Evolutionary conservation across 1,140 invertebrate genomes (phyloP).

Genomic region (Drosophila varians): DNA sequence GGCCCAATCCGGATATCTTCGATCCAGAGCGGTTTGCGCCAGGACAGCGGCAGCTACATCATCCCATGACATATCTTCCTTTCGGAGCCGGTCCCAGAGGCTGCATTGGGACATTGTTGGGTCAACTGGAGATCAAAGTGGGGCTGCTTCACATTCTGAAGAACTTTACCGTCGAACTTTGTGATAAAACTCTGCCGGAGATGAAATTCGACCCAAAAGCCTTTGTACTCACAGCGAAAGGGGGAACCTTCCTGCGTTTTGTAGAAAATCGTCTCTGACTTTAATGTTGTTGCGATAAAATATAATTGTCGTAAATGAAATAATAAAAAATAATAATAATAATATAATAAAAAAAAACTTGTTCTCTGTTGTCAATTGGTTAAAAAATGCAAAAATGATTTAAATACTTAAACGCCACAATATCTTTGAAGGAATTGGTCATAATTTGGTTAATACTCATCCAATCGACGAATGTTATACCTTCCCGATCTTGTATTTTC

Average conservation of each 20-base stretch:
- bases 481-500: too few relatives aligned
- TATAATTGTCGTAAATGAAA: neutral
- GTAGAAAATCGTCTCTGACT: slow-evolving; percentile 40
- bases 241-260: slow-evolving; percentile 65
- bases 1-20: slow-evolving; percentile 83
- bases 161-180: slow-evolving; percentile 83
- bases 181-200: slow-evolving; percentile 52
- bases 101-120: slow-evolving; percentile 86
- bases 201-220: slow-evolving; percentile 83
- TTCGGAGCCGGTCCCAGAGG: slow-evolving; percentile 84
- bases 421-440: too few relatives aligned
- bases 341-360: too few relatives aligned
- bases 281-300: neutral
- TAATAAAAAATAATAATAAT: too few relatives aligned
- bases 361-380: too few relatives aligned
- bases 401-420: too few relatives aligned
- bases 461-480: too few relatives aligned
- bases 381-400: too few relatives aligned
- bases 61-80: slow-evolving; percentile 83
- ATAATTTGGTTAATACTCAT: too few relatives aligned
- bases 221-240: slow-evolving; percentile 76
- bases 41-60: slow-evolving; percentile 69
- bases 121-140: slow-evolving; percentile 87
- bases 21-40: slow-evolving; percentile 85
- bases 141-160: slow-evolving; percentile 85